phyloP scores from a whole-genome alignment of 2,888 invertebrate species.

The Hypomecis atomaria region DNA sequence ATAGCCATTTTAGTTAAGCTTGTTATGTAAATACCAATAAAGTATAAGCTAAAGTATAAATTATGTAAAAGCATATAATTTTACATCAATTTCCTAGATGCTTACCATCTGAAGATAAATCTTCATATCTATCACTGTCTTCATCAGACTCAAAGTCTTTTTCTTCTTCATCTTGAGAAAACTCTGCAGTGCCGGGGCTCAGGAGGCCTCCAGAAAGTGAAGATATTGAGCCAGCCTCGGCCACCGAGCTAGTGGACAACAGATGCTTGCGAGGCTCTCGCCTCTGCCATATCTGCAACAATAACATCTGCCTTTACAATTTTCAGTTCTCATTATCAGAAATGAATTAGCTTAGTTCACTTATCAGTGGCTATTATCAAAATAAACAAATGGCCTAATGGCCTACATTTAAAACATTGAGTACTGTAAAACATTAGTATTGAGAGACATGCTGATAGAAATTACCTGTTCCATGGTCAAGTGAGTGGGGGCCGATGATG shows the following conservation, averaged over 20 bases:
- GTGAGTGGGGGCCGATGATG: slow-evolving; percentile 95
- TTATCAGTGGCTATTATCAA: slow-evolving; percentile 20
- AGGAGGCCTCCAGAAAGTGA: slow-evolving; percentile 93
- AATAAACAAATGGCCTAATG: slow-evolving; percentile 15
- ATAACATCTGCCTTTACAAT: not conserved
- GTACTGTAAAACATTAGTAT: too few species aligned
- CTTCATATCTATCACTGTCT: slow-evolving; percentile 94
- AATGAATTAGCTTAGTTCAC: slow-evolving; percentile 7
- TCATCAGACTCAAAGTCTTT: slow-evolving; percentile 90
- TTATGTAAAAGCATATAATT: not conserved
- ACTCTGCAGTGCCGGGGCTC: slow-evolving; percentile 90
- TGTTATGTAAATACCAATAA: too few species aligned
- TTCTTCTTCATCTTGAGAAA: slow-evolving; percentile 93
- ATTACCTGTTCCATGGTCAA: slow-evolving; percentile 89
- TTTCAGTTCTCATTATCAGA: slow-evolving; percentile 14
- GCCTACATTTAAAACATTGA: slow-evolving; percentile 7
- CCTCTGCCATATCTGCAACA: slow-evolving; percentile 90
- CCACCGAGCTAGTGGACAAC: slow-evolving; percentile 92
- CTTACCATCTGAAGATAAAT: slow-evolving; percentile 91
- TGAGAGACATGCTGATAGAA: not conserved
- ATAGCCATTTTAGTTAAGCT: too few species aligned
- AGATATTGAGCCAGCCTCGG: slow-evolving; percentile 93
- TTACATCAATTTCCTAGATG: not conserved
- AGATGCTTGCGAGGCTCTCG: slow-evolving; percentile 94
- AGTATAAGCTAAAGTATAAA: too few species aligned